Percentiles rank a stretch among this genome's conserved stretches.
These are phyloP conservation scores for Saguinus midas DNA, from an alignment of 2,113 vertebrate species.

Conservation along the genomic window DNA sequence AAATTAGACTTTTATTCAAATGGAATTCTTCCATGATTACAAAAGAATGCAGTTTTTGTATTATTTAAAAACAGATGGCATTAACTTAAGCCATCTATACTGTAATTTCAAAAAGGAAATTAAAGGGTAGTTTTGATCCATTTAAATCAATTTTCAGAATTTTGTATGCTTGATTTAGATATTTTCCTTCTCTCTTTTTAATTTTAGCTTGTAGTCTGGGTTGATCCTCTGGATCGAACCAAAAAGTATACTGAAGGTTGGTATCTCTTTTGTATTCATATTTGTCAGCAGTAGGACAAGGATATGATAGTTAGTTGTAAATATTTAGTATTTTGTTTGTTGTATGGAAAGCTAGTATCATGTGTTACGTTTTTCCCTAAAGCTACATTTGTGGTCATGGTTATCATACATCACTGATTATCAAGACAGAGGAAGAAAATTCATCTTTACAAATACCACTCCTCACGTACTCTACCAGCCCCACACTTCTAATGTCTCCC, in stretches of 20 bases:
- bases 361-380: not conserved
- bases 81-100: not conserved
- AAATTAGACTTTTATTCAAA: not conserved
- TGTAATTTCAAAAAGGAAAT: not conserved
- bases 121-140: not conserved
- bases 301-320: not conserved
- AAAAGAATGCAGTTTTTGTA: not conserved
- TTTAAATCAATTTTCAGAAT: not conserved
- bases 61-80: not conserved
- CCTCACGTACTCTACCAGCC: not conserved
- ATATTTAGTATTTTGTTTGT: not conserved
- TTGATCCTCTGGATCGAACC: constrained; percentile 97
- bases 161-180: not conserved
- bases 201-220: constrained; percentile 95
- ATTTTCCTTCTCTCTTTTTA: constrained; percentile 46
- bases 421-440: not conserved
- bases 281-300: not conserved
- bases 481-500: not conserved
- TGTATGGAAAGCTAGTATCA: not conserved
- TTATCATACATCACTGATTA: too few species aligned
- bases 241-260: constrained; percentile 99
- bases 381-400: not conserved
- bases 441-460: not conserved
- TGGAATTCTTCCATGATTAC: not conserved
- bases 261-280: constrained; percentile 63